Evolutionary conservation across 2,888 invertebrate genomes (phyloP).

Genomic region (Lepeophtheirus nordmannii): DNA sequence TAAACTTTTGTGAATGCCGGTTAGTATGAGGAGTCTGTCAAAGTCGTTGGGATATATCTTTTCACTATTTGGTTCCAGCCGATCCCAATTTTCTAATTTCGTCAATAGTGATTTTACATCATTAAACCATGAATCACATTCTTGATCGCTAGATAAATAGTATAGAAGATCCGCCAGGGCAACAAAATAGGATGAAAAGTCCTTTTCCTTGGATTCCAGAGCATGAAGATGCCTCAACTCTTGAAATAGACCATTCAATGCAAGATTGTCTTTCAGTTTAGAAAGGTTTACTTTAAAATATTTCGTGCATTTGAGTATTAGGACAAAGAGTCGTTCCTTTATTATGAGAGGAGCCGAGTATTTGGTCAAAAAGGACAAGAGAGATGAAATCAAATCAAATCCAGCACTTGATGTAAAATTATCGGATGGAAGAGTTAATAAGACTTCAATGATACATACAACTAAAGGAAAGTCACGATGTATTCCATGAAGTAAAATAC

Average conservation of each 20-base stretch:
- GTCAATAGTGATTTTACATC: not conserved
- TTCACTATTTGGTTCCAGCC: not conserved
- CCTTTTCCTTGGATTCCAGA: not conserved
- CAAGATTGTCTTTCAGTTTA: not conserved
- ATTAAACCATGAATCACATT: not conserved
- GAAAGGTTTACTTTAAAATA: not conserved
- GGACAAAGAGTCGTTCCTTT: not conserved
- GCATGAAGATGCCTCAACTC: not conserved
- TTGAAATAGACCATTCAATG: not conserved
- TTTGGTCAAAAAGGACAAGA: not conserved
- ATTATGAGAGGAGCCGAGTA: not conserved
- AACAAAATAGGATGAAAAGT: not conserved
- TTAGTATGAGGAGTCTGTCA: not conserved
- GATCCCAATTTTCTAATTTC: not conserved
- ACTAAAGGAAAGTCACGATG: conserved; percentile 34
- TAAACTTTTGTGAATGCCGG: not conserved
- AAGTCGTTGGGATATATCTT: not conserved
- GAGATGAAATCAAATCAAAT: not conserved
- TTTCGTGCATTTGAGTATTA: not conserved
- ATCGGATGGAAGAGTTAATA: not conserved
- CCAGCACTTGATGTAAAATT: not conserved
- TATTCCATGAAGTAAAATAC: conserved; percentile 34
- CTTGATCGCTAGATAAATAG: not conserved
- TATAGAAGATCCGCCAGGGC: not conserved
- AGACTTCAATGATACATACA: conserved; percentile 29